Conservation (phyloP, 2,113 vertebrate genomes). For the Grus americana region DNA sequence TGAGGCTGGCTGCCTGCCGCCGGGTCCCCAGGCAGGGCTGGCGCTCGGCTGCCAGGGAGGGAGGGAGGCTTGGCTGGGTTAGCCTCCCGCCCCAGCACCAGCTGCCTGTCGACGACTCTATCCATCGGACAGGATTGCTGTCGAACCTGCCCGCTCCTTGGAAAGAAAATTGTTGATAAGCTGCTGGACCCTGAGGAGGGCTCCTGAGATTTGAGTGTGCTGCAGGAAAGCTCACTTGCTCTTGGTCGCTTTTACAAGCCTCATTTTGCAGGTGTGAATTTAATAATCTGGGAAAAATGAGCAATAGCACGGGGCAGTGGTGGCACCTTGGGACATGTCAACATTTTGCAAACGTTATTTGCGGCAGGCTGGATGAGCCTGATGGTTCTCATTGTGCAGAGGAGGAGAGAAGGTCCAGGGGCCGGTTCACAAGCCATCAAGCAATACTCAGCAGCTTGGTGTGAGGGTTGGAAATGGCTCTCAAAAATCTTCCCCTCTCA, state of each 20-base stretch:
- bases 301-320: background rate
- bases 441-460: fast-evolving
- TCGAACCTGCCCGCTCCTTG: background rate
- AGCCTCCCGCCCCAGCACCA: background rate
- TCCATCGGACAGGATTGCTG: background rate
- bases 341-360: background rate
- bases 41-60: background rate
- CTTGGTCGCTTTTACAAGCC: background rate
- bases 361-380: background rate
- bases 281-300: background rate
- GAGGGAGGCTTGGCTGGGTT: background rate
- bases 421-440: background rate
- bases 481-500: background rate
- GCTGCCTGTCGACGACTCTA: background rate
- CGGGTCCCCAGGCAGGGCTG: background rate
- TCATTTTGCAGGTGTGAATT: background rate
- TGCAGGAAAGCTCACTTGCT: background rate
- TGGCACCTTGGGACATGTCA: background rate
- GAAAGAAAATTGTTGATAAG: background rate
- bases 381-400: background rate
- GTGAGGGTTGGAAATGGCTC: background rate
- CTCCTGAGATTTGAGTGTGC: background rate
- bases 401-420: background rate
- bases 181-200: background rate
- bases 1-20: background rate